Evolutionary conservation across 2,113 vertebrate species (phyloP).

Genomic region (Prionailurus viverrinus): DNA sequence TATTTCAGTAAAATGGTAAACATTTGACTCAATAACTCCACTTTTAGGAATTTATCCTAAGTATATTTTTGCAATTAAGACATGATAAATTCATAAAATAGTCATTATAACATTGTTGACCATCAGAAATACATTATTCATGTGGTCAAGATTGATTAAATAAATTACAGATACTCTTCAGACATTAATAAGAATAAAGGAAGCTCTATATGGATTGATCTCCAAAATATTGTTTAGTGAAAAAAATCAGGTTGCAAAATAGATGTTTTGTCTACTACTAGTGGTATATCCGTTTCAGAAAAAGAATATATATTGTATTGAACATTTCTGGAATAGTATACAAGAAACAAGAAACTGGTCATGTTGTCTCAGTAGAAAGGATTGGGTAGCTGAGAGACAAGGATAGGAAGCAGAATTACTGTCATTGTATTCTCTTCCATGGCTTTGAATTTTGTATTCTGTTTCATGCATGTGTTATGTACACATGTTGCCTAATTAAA

Average conservation of each 20-base stretch:
- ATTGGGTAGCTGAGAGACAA: not conserved
- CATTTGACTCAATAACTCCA: slow-evolving; percentile 18
- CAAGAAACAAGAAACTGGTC: not conserved
- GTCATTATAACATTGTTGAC: not conserved
- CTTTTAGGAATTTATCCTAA: slow-evolving; percentile 37
- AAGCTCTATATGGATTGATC: not conserved
- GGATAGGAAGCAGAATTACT: not conserved
- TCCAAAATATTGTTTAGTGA: not conserved
- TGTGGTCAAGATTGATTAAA: slow-evolving; percentile 38
- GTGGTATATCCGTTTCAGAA: not conserved
- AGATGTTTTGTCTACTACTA: not conserved
- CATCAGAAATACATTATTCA: slow-evolving; percentile 11
- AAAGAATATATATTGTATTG: not conserved
- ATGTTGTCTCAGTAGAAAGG: not conserved
- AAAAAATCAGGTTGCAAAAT: not conserved
- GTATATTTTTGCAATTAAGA: slow-evolving; percentile 10
- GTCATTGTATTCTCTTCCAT: not conserved
- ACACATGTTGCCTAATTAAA: not conserved
- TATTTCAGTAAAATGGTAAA: slow-evolving; percentile 46
- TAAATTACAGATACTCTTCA: not conserved
- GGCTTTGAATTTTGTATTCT: not conserved
- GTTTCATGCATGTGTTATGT: not conserved
- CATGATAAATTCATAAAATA: not conserved
- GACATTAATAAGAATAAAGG: not conserved
- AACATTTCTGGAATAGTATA: not conserved